Percentiles rank a stretch among this genome's conserved stretches.
Evolutionary conservation across 1,140 invertebrate genomes (phyloP).

Genomic region (Drosophila santomea): DNA sequence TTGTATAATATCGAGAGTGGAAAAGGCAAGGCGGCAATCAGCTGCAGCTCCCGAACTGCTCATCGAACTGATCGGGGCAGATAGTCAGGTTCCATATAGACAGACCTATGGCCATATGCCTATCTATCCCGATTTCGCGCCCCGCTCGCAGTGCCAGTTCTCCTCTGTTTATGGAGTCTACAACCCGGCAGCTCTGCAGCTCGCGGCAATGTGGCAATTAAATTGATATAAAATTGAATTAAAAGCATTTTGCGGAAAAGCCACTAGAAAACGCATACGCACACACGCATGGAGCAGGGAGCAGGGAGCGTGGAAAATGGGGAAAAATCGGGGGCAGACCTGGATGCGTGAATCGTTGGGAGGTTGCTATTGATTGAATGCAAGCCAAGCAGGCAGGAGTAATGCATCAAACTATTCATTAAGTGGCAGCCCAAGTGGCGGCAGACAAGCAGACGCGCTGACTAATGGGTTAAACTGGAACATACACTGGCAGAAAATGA

Average conservation of each 20-base stretch:
- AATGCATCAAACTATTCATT: slow-evolving; percentile 82
- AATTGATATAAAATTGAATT: slow-evolving; percentile 82
- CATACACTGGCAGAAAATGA: slow-evolving; percentile 9
- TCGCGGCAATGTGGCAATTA: slow-evolving; percentile 76
- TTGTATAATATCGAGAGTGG: slow-evolving; percentile 69
- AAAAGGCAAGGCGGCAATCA: slow-evolving; percentile 50
- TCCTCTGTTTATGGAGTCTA: not conserved
- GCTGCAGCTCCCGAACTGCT: slow-evolving; percentile 37
- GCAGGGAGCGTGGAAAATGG: not conserved
- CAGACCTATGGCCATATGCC: slow-evolving; percentile 48
- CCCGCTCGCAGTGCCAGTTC: not conserved
- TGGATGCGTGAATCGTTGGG: slow-evolving; percentile 2
- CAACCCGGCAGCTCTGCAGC: slow-evolving; percentile 19
- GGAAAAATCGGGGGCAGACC: not conserved
- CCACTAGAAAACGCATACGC: slow-evolving; percentile 61
- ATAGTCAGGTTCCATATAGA: slow-evolving; percentile 55
- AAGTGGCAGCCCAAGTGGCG: slow-evolving; percentile 74
- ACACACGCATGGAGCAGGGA: not conserved
- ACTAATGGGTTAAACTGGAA: slow-evolving; percentile 69
- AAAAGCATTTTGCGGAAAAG: slow-evolving; percentile 81
- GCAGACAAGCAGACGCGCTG: slow-evolving; percentile 63
- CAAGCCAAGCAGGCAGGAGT: slow-evolving; percentile 55
- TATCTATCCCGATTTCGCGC: slow-evolving; percentile 25
- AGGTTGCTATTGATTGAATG: slow-evolving; percentile 73
- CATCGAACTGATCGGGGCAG: slow-evolving; percentile 67